These are phyloP conservation scores for Dryoscopus gambensis DNA, from an alignment of 2,113 vertebrate genomes.

Conservation along the genomic window DNA sequence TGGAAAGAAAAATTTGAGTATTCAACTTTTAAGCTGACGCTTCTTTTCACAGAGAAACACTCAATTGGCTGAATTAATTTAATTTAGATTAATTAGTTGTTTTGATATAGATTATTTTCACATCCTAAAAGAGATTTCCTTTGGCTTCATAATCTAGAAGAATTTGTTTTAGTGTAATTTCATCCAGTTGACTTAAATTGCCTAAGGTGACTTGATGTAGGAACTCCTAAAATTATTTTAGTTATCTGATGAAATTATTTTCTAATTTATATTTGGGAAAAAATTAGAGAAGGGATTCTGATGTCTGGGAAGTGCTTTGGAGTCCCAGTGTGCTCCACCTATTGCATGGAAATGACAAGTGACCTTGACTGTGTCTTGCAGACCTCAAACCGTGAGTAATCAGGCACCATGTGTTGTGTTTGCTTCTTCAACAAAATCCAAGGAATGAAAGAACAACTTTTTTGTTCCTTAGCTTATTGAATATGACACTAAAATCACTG, in stretches of 20 bases:
- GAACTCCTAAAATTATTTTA: neutral
- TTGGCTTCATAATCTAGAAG: neutral
- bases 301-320: neutral
- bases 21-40: neutral
- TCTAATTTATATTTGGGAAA: neutral
- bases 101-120: neutral
- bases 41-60: neutral
- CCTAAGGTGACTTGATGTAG: neutral
- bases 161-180: neutral
- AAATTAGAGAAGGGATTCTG: neutral
- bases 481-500: neutral
- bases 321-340: neutral
- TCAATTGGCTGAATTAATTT: neutral
- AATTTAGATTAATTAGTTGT: neutral
- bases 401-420: neutral
- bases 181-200: neutral
- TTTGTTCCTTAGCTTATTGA: neutral
- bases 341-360: neutral
- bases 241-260: neutral
- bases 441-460: neutral
- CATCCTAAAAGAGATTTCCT: neutral
- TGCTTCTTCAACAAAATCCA: neutral
- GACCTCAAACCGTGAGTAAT: accelerated
- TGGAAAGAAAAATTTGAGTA: neutral
- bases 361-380: neutral